Conservation (phyloP, 2,888 invertebrate species). For the Amiota mariae region DNA sequence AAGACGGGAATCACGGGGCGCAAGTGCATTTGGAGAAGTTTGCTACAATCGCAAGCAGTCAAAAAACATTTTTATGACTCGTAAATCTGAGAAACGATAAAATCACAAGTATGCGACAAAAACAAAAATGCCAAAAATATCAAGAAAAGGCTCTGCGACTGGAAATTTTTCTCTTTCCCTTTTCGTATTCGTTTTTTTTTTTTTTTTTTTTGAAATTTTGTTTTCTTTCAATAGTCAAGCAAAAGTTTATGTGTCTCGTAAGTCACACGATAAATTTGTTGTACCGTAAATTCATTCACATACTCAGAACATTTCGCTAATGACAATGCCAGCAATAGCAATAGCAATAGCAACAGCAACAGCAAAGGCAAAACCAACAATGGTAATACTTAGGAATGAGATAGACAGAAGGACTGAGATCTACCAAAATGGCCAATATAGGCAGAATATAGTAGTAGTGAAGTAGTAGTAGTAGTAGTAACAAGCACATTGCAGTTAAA, state of each 20-base stretch:
- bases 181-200: no score
- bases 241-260: conserved; percentile 50
- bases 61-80: conserved; percentile 64
- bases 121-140: conserved; percentile 8
- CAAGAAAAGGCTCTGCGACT: no score
- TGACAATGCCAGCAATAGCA: conserved; percentile 51
- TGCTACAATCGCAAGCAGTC: conserved; percentile 36
- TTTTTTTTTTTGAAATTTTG: no score
- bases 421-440: conserved; percentile 8
- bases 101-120: conserved; percentile 49
- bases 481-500: conserved; percentile 36
- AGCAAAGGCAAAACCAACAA: conserved; percentile 19
- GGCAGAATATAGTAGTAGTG: conserved; percentile 18
- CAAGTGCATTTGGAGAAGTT: conserved; percentile 27
- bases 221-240: neutral
- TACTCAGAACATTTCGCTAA: conserved; percentile 60
- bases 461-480: conserved; percentile 31
- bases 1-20: conserved; percentile 12
- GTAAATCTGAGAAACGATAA: conserved; percentile 68
- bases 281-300: conserved; percentile 37
- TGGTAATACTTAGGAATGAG: neutral
- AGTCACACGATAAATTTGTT: conserved; percentile 64
- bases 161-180: no score
- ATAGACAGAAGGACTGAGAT: conserved; percentile 16
- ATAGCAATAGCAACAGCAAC: neutral